These are phyloP conservation scores for Amphipyra berbera DNA, from an alignment of 2,888 invertebrate genomes.

Conservation along the genomic window DNA sequence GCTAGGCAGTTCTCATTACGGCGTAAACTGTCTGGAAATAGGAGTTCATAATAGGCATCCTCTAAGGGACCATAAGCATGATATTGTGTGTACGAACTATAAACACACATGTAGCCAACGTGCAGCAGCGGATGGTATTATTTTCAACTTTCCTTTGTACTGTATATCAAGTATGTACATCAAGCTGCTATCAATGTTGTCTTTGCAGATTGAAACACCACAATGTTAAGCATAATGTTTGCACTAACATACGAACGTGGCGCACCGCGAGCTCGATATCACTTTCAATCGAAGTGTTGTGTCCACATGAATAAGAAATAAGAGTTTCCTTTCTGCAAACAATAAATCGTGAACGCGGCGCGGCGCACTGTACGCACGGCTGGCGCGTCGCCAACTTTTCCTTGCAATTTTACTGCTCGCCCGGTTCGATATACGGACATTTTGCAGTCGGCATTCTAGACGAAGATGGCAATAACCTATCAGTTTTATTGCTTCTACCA, in stretches of 20 bases:
- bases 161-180: conserved; percentile 9
- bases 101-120: background rate
- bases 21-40: too few species aligned
- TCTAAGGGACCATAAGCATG: too few species aligned
- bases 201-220: conserved; percentile 35
- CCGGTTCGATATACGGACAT: conserved; percentile 75
- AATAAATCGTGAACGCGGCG: conserved; percentile 71
- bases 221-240: conserved; percentile 45
- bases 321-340: conserved; percentile 80
- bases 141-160: conserved; percentile 33
- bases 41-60: too few species aligned
- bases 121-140: conserved; percentile 8
- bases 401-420: conserved; percentile 80
- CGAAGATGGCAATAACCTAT: conserved; percentile 83
- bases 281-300: conserved; percentile 69
- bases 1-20: too few species aligned
- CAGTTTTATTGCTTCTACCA: conserved; percentile 72
- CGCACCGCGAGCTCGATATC: conserved; percentile 61
- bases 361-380: conserved; percentile 61
- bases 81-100: too few species aligned
- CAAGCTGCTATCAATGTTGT: conserved; percentile 31
- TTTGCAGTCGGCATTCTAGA: conserved; percentile 79
- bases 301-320: conserved; percentile 77
- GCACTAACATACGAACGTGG: conserved; percentile 34
- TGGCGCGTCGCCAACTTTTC: conserved; percentile 83